Evolutionary conservation across 2,888 invertebrate species (phyloP).

Genomic region (Tribolium freemani): DNA sequence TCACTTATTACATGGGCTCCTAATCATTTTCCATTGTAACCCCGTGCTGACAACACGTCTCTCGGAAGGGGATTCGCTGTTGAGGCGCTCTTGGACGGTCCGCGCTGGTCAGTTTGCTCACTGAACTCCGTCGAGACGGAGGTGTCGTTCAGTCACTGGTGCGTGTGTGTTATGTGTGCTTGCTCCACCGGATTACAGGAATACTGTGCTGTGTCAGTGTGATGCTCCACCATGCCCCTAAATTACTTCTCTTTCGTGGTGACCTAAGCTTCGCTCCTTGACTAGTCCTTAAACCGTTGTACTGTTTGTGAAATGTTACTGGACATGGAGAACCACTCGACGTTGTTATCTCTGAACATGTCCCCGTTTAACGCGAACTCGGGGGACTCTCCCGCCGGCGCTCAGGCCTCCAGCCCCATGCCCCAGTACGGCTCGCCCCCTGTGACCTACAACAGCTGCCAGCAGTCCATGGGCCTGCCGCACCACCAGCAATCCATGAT

Average conservation of each 20-base stretch:
- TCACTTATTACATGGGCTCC: constrained; percentile 88
- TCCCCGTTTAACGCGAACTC: constrained; percentile 87
- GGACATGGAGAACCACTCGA: constrained; percentile 88
- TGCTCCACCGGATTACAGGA: constrained; percentile 28
- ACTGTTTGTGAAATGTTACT: constrained; percentile 76
- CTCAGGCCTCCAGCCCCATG: constrained; percentile 64
- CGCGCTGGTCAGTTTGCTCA: constrained; percentile 46
- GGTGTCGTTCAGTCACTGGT: constrained; percentile 39
- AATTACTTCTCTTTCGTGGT: constrained; percentile 20
- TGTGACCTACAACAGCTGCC: constrained; percentile 60
- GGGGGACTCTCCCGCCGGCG: constrained; percentile 74
- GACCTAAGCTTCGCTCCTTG: constrained; percentile 11
- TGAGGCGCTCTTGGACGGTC: constrained; percentile 28
- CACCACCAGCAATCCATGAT: constrained; percentile 61
- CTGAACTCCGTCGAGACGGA: constrained; percentile 45
- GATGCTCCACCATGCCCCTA: constrained; percentile 23
- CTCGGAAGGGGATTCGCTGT: constrained; percentile 50
- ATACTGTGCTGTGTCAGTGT: constrained; percentile 44
- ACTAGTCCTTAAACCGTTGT: constrained; percentile 30
- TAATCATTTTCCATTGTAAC: constrained; percentile 81
- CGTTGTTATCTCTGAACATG: constrained; percentile 91
- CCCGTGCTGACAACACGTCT: constrained; percentile 69
- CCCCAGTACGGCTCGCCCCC: constrained; percentile 68
- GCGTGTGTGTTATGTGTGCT: constrained; percentile 42
- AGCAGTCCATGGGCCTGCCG: constrained; percentile 59